Evolutionary conservation across 2,888 invertebrate species (phyloP).

Genomic region (Nasonia oneida): DNA sequence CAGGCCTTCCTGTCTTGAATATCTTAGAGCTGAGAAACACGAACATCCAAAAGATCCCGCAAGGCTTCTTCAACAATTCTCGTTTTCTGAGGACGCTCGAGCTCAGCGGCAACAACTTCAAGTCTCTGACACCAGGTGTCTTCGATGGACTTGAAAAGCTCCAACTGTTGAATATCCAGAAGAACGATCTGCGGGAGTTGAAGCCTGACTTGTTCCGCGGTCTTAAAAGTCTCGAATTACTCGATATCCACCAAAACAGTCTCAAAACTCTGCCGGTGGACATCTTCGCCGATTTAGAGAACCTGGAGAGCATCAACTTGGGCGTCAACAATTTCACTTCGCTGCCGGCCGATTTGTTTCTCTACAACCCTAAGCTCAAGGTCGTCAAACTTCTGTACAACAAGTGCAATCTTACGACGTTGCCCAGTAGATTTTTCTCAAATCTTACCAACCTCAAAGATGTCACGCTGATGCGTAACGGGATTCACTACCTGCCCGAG

Average conservation of each 20-base stretch:
- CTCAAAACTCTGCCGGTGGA: slow-evolving; percentile 12
- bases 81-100: slow-evolving; percentile 82
- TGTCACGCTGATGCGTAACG: slow-evolving; percentile 82
- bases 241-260: slow-evolving; percentile 86
- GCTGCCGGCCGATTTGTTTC: slow-evolving; percentile 83
- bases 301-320: slow-evolving; percentile 84
- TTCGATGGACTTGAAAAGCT: slow-evolving; percentile 84
- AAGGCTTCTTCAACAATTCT: slow-evolving; percentile 83
- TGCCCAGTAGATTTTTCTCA: slow-evolving; percentile 83
- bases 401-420: slow-evolving; percentile 79
- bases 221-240: slow-evolving; percentile 78
- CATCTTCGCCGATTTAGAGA: slow-evolving; percentile 83
- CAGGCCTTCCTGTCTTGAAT: slow-evolving; percentile 79
- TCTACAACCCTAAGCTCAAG: slow-evolving; percentile 81
- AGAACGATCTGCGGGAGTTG: slow-evolving; percentile 78
- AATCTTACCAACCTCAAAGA: slow-evolving; percentile 82
- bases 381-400: slow-evolving; percentile 77
- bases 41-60: slow-evolving; percentile 18
- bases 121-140: slow-evolving; percentile 79
- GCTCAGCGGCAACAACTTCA: slow-evolving; percentile 83
- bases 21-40: slow-evolving; percentile 43
- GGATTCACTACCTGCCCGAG: slow-evolving; percentile 82
- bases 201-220: slow-evolving; percentile 84
- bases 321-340: slow-evolving; percentile 84
- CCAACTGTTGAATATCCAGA: slow-evolving; percentile 84